Conservation (phyloP, 1,140 invertebrate genomes). For the Diuraphis noxia region DNA sequence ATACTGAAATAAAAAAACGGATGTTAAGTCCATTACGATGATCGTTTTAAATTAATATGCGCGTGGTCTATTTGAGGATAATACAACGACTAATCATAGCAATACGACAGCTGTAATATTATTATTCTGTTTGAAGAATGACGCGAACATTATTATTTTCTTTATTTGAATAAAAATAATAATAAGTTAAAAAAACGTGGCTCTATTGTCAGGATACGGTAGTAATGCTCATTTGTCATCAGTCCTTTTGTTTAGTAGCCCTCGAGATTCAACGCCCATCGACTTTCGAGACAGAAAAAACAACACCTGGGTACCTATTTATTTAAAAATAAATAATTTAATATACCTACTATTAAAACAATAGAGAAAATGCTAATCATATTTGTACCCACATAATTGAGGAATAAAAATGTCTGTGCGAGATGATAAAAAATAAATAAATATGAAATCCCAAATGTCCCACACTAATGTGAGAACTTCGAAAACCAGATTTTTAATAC, state of each 20-base stretch:
- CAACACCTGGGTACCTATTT: constrained; percentile 13
- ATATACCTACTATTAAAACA: constrained; percentile 13
- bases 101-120: constrained; percentile 23
- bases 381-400: neutral
- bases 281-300: constrained; percentile 25
- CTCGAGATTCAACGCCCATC: constrained; percentile 42
- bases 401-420: neutral
- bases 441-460: neutral
- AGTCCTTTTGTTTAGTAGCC: constrained; percentile 18
- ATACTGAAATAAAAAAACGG: constrained; percentile 16
- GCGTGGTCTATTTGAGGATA: constrained; percentile 19
- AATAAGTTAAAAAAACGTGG: constrained; percentile 29
- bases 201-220: neutral
- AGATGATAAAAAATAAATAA: constrained; percentile 2
- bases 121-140: constrained; percentile 33
- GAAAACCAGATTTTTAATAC: neutral
- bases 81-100: constrained; percentile 30
- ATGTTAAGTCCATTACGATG: neutral
- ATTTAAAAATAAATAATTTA: constrained; percentile 28
- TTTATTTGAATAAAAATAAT: constrained; percentile 1
- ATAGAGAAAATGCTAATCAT: constrained; percentile 32
- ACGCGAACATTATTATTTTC: constrained; percentile 28
- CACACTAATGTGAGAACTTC: neutral
- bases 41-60: constrained; percentile 38
- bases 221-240: constrained; percentile 45